Evolutionary conservation across 2,888 invertebrate genomes (phyloP), one percentile per base, ranked within the genome.

Genomic region (Drosophila meridiana): DNA sequence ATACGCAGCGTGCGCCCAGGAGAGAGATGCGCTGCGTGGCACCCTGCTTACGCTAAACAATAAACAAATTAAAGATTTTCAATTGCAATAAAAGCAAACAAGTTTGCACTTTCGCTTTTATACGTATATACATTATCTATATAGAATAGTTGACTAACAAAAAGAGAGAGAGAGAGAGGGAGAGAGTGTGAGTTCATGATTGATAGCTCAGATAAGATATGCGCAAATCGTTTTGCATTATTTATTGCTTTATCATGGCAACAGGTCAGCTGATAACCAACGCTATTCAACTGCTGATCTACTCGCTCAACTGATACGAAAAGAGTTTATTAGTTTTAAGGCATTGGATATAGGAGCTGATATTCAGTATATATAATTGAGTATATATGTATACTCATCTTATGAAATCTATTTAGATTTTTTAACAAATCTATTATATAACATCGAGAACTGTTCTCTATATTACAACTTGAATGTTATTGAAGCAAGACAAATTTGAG

Each of bases 191-290:
- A 59, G n/a, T 43, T 34, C 7, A 72, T 78, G 87, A 89, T 87
- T 87, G 87, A 89, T 81, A 74, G 65, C 67, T 60, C 30, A 32
- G 82, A 84, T 89, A 89, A 83, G 84, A 84, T 86, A 86, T 52
- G 63, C 52, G 50, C 55, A 72, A 73, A 72, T 67, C 70, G 62
- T 55, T 56, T 61, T 76, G 64, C 61, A 82, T 80, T 73, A 70
- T 71, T 79, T 80, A 69, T 74, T 64, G 61, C 69, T 67, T 56
- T 71, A 71, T 76, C 76, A 67, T 64, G 64, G 66, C 61, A 64
- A 69, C 73, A 69, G 69, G 42, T 69, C 69, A 64, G 60, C 28
- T 69, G 78, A 78, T 81, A 69, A 72, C 47, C 34, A 53, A 43
- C 34, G 47, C 26, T 38, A 34, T n/a, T 69, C n/a, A 13, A 26